Percentiles rank a stretch among this genome's conserved stretches.
These are phyloP conservation scores for Drosophila takahashii DNA, from an alignment of 1,140 invertebrate genomes.

Conservation along the genomic window DNA sequence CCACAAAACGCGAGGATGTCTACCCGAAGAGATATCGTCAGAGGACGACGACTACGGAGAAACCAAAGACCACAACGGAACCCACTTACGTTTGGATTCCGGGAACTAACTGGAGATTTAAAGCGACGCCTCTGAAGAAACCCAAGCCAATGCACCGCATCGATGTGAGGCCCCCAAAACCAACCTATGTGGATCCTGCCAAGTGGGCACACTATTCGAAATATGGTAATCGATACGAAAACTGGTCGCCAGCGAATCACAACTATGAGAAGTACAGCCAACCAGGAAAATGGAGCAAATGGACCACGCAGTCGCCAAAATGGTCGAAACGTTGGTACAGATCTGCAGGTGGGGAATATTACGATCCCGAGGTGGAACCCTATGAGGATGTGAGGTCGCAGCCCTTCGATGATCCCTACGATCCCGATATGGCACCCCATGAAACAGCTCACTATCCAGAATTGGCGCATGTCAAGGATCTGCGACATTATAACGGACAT, in stretches of 20 bases:
- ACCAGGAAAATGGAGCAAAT: constrained; percentile 58
- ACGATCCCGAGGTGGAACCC: constrained; percentile 29
- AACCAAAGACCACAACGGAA: constrained; percentile 48
- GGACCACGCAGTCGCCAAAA: constrained; percentile 55
- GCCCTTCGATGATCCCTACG: constrained; percentile 30
- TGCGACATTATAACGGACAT: constrained; percentile 62
- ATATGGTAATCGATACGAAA: constrained; percentile 50
- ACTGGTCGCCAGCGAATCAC: constrained; percentile 33
- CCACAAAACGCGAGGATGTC: constrained; percentile 64
- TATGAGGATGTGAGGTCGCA: constrained; percentile 31
- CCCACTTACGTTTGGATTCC: constrained; percentile 73
- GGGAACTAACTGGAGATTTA: constrained; percentile 73
- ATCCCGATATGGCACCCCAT: constrained; percentile 51
- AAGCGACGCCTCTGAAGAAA: constrained; percentile 70
- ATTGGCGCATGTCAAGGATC: constrained; percentile 28
- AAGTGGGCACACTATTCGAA: constrained; percentile 58
- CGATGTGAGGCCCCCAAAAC: constrained; percentile 35
- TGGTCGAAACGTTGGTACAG: constrained; percentile 51
- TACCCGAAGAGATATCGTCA: constrained; percentile 71
- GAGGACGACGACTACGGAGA: constrained; percentile 61
- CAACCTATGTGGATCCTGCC: constrained; percentile 28
- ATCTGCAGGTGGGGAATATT: constrained; percentile 18
- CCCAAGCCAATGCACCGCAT: constrained; percentile 53
- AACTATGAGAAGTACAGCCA: constrained; percentile 43
- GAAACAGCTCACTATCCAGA: constrained; percentile 46